Evolutionary conservation across 1,140 invertebrate genomes (phyloP), one percentile per base, ranked within the genome.

Genomic region (Macrostomum lignano): DNA sequence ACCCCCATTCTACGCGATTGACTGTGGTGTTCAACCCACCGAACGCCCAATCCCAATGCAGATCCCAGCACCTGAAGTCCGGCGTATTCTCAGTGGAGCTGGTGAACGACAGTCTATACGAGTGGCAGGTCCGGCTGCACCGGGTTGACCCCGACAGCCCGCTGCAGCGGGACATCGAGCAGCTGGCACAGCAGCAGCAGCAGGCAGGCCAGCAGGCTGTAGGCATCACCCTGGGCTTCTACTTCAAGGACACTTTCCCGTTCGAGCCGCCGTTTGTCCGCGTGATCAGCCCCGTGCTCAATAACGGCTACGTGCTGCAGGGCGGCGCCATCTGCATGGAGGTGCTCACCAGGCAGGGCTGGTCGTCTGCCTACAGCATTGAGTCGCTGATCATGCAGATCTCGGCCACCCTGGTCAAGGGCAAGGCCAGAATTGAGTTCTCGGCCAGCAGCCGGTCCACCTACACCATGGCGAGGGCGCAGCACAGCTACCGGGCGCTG

Each of bases 351-450:
- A 91, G 91, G 61, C 86, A 94, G 61, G 88, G 88, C 34, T 98
- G 91, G 91, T 88, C 79, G 45, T 88, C 79, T 40, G 88, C 88
- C 7, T 98, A 98, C 52, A 91, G 81, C 7, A 74, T 98, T 29
- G 88, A 98, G 61, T 86, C 88, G 19, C 73, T 96, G 4, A 86
- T 94, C 44, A 79, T 94, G 69, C 91, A 98, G 64, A 94, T 98
- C 44, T 73, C 84, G 4, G 88, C 88, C 7, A 96, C 88, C 3
- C 62, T 98, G 36, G 88, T 96, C 9, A 94, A 94, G 62, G 88
- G 88, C 43, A 94, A 96, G 60, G 88, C 88, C 33, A 67, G 86
- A 33, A 94, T 98, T 47, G 75, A 88, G 52, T 96, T 94, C 52
- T 96, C 94, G 56, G 76, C 76, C 41, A 70, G 41, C 23, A 52